These are phyloP conservation scores for Rhabdomys dilectus DNA, from an alignment of 2,113 vertebrate species.

Conservation along the genomic window DNA sequence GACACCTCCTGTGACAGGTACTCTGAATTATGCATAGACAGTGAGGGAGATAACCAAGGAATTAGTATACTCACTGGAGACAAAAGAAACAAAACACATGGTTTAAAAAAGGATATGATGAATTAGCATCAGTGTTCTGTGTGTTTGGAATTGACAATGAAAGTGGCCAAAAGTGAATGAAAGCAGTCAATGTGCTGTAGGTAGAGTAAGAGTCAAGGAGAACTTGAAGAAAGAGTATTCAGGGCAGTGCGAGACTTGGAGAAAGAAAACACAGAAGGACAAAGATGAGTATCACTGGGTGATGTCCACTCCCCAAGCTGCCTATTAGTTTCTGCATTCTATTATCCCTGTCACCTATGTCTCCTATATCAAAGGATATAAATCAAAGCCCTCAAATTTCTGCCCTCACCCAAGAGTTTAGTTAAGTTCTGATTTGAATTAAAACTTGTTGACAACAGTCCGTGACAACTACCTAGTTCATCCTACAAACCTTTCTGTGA, in stretches of 20 bases:
- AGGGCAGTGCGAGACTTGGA: not conserved
- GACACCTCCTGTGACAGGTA: conserved; percentile 49
- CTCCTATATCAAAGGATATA: not conserved
- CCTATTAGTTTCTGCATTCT: not conserved
- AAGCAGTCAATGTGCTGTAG: not conserved
- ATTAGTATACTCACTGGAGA: conserved; percentile 26
- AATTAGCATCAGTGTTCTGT: not conserved
- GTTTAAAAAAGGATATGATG: not conserved
- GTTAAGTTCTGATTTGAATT: not conserved
- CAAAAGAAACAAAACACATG: not conserved
- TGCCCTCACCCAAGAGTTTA: not conserved
- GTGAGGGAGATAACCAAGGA: conserved; percentile 37
- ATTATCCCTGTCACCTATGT: not conserved
- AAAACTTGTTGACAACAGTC: not conserved
- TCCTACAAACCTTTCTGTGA: not conserved
- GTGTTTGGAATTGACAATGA: not conserved
- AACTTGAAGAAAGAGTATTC: not conserved
- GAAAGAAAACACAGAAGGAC: not conserved
- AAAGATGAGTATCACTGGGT: not conserved
- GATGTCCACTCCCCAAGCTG: not conserved
- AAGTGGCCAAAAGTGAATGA: not conserved
- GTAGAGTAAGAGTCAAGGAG: not conserved
- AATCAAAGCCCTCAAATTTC: not conserved
- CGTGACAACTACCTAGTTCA: not conserved
- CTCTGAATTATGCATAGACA: conserved; percentile 65